These are phyloP conservation scores for Bombus terrestris DNA, from an alignment of 1,140 invertebrate species.

Conservation along the genomic window DNA sequence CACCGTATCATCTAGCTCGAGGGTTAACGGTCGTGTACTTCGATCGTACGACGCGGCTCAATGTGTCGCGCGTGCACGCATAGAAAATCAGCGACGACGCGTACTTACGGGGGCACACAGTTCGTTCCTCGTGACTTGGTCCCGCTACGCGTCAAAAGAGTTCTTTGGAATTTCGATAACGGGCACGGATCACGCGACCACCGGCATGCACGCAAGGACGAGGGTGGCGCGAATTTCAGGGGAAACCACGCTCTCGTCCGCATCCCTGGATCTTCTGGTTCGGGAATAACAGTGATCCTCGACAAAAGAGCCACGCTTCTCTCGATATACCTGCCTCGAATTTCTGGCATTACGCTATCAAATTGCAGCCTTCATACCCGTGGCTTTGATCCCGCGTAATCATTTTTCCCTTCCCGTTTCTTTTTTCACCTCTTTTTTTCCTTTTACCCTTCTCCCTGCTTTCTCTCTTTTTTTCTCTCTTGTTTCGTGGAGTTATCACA, in stretches of 20 bases:
- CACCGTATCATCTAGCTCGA: too few relatives aligned
- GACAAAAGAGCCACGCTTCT: conserved; percentile 6
- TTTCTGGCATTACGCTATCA: conserved; percentile 34
- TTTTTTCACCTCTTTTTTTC: too few relatives aligned
- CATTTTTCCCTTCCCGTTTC: not conserved
- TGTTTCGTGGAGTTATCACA: not conserved
- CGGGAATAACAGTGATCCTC: conserved; percentile 31
- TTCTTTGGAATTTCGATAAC: conserved; percentile 50
- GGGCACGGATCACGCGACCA: conserved; percentile 27
- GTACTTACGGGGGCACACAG: too few relatives aligned
- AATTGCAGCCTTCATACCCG: not conserved
- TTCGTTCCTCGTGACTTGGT: not conserved
- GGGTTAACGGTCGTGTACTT: not conserved
- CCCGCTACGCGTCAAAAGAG: not conserved
- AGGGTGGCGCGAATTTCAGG: conserved; percentile 22
- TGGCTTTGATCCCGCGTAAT: conserved; percentile 31
- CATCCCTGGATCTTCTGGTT: not conserved
- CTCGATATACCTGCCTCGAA: conserved; percentile 13
- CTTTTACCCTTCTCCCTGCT: not conserved
- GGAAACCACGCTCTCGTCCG: not conserved
- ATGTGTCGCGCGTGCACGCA: not conserved
- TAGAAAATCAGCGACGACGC: not conserved
- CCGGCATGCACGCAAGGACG: conserved; percentile 31
- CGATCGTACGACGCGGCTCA: not conserved
- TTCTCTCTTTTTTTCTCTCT: not conserved